A percentile compares a stretch with the other conserved stretches of the same genome.
These are phyloP conservation scores for Clarias pachynema DNA, from an alignment of 2,797 vertebrate genomes.

Conservation along the genomic window DNA sequence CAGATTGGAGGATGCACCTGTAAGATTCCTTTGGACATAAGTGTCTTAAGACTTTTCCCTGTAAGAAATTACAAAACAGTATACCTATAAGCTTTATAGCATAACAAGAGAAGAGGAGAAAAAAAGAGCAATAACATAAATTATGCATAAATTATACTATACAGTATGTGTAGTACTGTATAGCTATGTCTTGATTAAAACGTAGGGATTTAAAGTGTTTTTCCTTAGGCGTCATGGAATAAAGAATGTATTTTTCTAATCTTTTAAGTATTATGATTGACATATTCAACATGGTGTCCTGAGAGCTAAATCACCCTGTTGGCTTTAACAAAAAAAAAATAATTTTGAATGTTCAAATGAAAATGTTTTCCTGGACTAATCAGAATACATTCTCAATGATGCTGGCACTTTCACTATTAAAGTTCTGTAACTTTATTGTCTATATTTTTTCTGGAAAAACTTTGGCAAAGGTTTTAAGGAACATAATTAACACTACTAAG, in stretches of 20 bases:
- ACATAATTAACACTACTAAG: background rate
- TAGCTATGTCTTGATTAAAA: background rate
- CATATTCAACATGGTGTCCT: background rate
- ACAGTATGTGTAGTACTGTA: background rate
- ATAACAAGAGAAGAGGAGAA: background rate
- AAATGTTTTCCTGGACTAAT: background rate
- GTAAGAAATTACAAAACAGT: constrained; percentile 49
- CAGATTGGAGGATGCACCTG: constrained; percentile 99
- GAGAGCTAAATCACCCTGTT: background rate
- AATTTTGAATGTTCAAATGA: background rate
- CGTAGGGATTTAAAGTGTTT: background rate
- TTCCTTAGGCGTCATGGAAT: background rate
- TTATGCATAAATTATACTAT: background rate
- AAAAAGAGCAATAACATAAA: background rate
- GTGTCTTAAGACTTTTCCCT: constrained; percentile 99
- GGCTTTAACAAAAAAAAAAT: background rate
- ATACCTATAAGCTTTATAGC: background rate
- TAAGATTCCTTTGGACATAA: constrained; percentile 99
- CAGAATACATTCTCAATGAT: background rate
- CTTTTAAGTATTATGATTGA: background rate
- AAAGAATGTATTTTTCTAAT: background rate
- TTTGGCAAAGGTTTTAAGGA: no score
- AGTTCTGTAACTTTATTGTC: background rate
- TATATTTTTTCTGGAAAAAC: background rate
- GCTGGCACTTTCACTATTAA: background rate